Evolutionary conservation across 2,113 vertebrate species (phyloP).

Genomic region (Microtus richardsoni): DNA sequence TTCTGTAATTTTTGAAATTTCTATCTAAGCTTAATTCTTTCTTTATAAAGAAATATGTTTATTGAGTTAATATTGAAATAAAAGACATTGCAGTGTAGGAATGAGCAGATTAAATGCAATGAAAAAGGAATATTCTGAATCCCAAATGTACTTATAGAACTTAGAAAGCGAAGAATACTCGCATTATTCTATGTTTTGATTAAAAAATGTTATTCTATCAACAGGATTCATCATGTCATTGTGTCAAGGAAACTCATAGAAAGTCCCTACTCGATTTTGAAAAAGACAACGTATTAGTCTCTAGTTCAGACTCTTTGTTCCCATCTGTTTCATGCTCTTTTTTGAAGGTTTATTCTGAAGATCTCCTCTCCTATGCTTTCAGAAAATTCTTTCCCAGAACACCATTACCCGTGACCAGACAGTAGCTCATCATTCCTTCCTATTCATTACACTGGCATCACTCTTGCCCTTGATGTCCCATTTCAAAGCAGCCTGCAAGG

Average conservation of each 20-base stretch:
- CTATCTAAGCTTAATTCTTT: not conserved
- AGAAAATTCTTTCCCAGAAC: not conserved
- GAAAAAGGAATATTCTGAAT: not conserved
- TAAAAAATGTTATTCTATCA: not conserved
- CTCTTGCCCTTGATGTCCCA: not conserved
- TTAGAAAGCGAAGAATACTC: not conserved
- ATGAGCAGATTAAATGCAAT: not conserved
- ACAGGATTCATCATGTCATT: not conserved
- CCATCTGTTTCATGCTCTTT: fast-evolving
- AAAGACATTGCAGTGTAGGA: not conserved
- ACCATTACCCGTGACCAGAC: too few species aligned
- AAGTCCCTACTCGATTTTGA: not conserved
- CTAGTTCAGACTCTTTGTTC: not conserved
- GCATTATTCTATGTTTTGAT: not conserved
- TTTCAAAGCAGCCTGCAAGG: not conserved
- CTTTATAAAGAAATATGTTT: not conserved
- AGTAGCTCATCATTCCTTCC: not conserved
- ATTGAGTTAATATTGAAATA: not conserved
- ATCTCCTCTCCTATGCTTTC: not conserved
- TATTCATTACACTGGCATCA: not conserved
- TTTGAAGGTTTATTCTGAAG: not conserved
- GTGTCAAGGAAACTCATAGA: too few species aligned
- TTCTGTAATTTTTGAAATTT: not conserved
- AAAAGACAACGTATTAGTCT: not conserved
- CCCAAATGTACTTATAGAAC: not conserved